Evolutionary conservation across 2,113 vertebrate species (phyloP).

Genomic region (Ageneiosus marmoratus): DNA sequence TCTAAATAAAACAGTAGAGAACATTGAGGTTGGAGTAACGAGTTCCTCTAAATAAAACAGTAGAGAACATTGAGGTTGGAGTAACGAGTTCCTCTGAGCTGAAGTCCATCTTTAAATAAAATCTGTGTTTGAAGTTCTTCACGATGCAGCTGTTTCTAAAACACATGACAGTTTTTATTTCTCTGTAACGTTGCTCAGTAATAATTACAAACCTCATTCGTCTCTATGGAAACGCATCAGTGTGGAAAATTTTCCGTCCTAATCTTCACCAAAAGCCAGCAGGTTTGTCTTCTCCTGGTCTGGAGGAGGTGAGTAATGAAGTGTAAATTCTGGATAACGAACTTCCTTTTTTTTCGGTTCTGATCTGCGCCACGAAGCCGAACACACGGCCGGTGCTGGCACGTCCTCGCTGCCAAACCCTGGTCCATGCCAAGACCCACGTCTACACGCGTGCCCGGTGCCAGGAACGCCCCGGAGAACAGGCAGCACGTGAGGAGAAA

Average conservation of each 20-base stretch:
- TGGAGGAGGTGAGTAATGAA: slow-evolving; percentile 19
- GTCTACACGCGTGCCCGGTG: background rate
- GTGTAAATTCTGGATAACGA: slow-evolving; percentile 14
- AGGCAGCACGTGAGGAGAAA: slow-evolving; percentile 14
- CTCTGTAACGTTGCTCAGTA: background rate
- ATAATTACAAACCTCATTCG: background rate
- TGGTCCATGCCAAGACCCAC: background rate
- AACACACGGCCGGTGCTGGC: slow-evolving; percentile 30
- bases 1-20: too few species aligned
- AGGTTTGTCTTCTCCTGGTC: slow-evolving; percentile 3
- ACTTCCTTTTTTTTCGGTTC: slow-evolving; percentile 14
- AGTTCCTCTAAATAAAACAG: too few species aligned
- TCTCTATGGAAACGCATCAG: background rate
- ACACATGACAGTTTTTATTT: background rate
- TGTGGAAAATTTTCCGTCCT: background rate
- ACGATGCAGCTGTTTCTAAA: background rate
- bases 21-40: background rate
- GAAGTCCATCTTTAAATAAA: background rate
- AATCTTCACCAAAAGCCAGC: slow-evolving; percentile 23
- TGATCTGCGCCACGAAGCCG: slow-evolving; percentile 15
- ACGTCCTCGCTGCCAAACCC: background rate
- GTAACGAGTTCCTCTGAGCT: background rate
- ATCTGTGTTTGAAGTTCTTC: background rate
- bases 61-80: background rate
- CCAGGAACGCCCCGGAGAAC: background rate